Evolutionary conservation across 2,113 vertebrate genomes (phyloP).

Genomic region (Hiodon tergisus): DNA sequence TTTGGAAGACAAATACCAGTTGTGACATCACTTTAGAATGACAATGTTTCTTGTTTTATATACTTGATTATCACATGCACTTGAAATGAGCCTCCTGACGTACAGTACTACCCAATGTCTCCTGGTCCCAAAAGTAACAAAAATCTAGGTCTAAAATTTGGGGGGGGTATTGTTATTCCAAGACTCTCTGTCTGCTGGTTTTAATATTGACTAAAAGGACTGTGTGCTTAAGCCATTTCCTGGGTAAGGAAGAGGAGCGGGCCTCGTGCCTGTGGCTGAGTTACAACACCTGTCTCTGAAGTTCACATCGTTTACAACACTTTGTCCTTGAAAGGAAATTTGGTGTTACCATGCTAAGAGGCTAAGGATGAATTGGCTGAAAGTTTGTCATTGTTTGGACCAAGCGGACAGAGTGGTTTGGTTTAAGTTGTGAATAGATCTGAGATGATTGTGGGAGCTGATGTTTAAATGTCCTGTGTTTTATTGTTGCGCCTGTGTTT

Average conservation of each 20-base stretch:
- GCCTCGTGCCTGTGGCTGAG: background rate
- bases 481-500: background rate
- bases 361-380: no score
- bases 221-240: background rate
- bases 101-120: background rate
- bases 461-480: no score
- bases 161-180: background rate
- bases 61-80: constrained; percentile 45
- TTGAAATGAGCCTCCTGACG: constrained; percentile 26
- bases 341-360: no score
- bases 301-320: background rate
- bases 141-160: background rate
- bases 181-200: constrained; percentile 9
- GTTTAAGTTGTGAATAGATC: background rate
- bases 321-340: background rate
- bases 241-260: background rate
- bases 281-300: background rate
- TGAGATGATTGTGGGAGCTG: no score
- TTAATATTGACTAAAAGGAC: constrained; percentile 4
- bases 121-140: background rate
- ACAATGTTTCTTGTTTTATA: constrained; percentile 34
- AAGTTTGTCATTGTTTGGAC: no score
- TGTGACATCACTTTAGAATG: constrained; percentile 4
- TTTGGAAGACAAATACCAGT: constrained; percentile 23
- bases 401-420: no score